phyloP scores from a whole-genome alignment of 1,140 invertebrate species.

The Hylaeus volcanicus region DNA sequence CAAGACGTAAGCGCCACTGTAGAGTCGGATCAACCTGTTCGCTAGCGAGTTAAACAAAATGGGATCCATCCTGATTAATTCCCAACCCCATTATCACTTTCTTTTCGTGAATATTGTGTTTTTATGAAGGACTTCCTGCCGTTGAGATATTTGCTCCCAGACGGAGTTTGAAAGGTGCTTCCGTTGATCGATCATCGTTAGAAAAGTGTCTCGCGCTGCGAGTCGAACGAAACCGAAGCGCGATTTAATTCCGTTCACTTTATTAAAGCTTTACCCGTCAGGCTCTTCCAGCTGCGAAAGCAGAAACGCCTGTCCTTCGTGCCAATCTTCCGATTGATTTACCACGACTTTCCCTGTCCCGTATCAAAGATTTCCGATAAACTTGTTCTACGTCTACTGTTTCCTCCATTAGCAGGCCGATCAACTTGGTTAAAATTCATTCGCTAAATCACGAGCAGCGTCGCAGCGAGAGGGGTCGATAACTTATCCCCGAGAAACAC shows the following conservation, averaged over 20 bases:
- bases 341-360: conserved; percentile 10
- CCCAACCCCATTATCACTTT: too few species aligned
- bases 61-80: too few species aligned
- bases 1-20: background rate
- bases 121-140: background rate
- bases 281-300: background rate
- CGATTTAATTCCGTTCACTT: conserved; percentile 38
- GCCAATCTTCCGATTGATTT: conserved; percentile 30
- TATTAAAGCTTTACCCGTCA: conserved; percentile 28
- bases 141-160: background rate
- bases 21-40: too few species aligned
- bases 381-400: background rate
- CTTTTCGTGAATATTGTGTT: too few species aligned
- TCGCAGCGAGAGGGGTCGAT: background rate
- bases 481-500: background rate
- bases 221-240: conserved; percentile 3
- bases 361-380: conserved; percentile 41
- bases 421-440: conserved; percentile 9
- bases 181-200: conserved; percentile 37
- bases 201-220: background rate
- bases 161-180: background rate
- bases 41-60: background rate
- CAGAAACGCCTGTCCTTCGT: conserved; percentile 26
- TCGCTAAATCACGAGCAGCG: background rate
- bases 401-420: too few species aligned